phyloP scores from a whole-genome alignment of 2,113 vertebrate species.

The Marmota flaviventris region DNA sequence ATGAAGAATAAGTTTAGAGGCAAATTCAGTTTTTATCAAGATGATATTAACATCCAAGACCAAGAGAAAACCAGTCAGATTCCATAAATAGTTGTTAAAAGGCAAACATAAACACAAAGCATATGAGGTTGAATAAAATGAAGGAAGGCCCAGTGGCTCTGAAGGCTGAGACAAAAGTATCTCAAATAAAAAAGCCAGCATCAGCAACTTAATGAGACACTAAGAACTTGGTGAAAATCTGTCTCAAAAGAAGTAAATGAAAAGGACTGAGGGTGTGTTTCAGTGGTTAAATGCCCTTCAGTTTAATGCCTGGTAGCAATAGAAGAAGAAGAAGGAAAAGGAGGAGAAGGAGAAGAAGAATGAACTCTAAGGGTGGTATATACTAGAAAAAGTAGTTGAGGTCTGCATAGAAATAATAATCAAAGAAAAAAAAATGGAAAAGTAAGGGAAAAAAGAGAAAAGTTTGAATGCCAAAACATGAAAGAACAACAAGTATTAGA shows the following conservation, averaged over 20 bases:
- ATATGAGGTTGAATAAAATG: neutral
- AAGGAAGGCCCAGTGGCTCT: neutral
- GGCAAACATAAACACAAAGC: neutral
- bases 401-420: neutral
- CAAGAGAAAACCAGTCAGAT: neutral
- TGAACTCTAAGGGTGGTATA: neutral
- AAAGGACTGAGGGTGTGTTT: too few relatives aligned
- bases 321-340: too few relatives aligned
- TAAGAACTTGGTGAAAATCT: too few relatives aligned
- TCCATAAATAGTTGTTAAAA: neutral
- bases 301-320: too few relatives aligned
- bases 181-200: too few relatives aligned
- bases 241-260: too few relatives aligned
- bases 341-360: neutral
- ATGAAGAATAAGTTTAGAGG: conserved; percentile 18
- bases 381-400: accelerated
- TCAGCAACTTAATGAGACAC: too few relatives aligned
- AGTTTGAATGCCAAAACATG: neutral
- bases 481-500: neutral
- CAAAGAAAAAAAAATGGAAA: too few relatives aligned
- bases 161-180: too few relatives aligned
- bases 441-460: neutral
- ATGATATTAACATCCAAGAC: neutral
- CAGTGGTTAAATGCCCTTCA: too few relatives aligned
- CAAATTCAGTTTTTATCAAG: neutral